Evolutionary conservation across 92 coral and sea anemone species (phyloP), one percentile per base, ranked within the genome.

Genomic region (Isaurus tuberculatus): DNA sequence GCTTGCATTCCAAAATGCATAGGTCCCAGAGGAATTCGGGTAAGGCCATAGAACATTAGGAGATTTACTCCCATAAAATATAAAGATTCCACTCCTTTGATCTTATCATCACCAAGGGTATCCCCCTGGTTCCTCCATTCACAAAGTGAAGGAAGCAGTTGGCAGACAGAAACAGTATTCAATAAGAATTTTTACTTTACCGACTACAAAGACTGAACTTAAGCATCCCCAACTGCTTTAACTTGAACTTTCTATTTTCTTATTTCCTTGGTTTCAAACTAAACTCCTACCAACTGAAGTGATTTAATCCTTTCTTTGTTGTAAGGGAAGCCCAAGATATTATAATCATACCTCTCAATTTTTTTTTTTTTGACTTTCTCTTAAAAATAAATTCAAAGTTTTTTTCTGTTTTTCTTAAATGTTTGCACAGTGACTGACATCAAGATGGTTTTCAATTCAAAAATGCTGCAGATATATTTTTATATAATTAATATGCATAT

Each of bases 1-100:
- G 71, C 88, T 4, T 96, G 99, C 84, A 70, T 88, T 26, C 99
- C 99, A 17, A 90, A 81, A 81, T 96, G 99, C 85, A 91, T 94
- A 66, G 99, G 99, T 58, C 94, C 92, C 16, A 96, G 89, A 63
- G 99, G 99, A 88, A 86, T 75, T 27, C 64, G 92, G 91, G 99
- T 96, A 83, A 73, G 93, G 32, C 33, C 1, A 23, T 0, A 60
- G 1, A 60, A 7, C 31, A 25, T 11, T 8, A 34, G 29, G 34
- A 14, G 36, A 26, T 6, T 63, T 7, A 27, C 67, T 61, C 25
- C 67, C 1, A 11, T 16, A 25, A 2, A 15, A 51, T 16, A 5
- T 1, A 2, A 2, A 51, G 26, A 17, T 2, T 16, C 26, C 3
- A n/a, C 27, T 17, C 23, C 63, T 2, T 19, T 3, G 23, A 55